Evolutionary conservation across 2,888 invertebrate species (phyloP).

Genomic region (Trichogramma evanescens): DNA sequence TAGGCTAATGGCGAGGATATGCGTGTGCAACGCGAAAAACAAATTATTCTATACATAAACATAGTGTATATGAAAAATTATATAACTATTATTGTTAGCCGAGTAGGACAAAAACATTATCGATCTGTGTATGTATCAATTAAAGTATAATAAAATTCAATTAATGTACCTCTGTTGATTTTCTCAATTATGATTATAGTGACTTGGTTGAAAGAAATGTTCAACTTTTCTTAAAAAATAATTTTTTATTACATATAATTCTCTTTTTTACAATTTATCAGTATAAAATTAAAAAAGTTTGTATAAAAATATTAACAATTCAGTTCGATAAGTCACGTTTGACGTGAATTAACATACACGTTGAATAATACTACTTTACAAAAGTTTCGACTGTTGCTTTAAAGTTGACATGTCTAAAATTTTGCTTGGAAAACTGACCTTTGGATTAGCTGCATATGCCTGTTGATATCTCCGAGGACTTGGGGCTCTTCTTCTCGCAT

Average conservation of each 20-base stretch:
- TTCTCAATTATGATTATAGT: no score
- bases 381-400: constrained; percentile 63
- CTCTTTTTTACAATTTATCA: background rate
- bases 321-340: constrained; percentile 3
- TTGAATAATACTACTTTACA: constrained; percentile 36
- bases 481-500: constrained; percentile 19
- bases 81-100: constrained; percentile 25
- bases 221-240: no score
- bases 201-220: no score
- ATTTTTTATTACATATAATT: no score
- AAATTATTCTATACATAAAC: background rate
- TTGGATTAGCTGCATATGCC: constrained; percentile 27
- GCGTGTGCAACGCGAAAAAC: no score
- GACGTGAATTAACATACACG: no score
- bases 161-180: constrained; percentile 5
- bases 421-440: constrained; percentile 47
- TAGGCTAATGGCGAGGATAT: no score
- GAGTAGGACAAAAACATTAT: constrained; percentile 19
- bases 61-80: constrained; percentile 22
- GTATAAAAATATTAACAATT: background rate
- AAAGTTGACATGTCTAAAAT: constrained; percentile 64
- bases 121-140: constrained; percentile 23
- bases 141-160: constrained; percentile 21
- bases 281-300: constrained; percentile 8
- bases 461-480: constrained; percentile 17